Conservation (phyloP, 2,113 vertebrate genomes). For the Ctenodactylus gundi region DNA sequence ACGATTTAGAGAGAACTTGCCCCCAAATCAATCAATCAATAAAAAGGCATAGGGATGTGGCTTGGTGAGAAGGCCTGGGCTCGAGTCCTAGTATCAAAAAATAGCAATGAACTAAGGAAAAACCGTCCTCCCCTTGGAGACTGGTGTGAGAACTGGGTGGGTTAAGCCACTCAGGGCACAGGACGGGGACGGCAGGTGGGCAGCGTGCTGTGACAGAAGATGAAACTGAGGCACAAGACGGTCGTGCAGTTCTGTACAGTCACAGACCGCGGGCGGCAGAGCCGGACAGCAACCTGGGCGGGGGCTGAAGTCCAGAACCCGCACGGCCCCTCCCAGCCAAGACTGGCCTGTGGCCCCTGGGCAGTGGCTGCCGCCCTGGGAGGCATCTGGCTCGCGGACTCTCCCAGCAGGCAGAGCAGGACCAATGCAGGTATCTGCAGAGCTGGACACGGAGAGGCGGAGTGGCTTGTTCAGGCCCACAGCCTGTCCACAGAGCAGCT, state of each 20-base stretch:
- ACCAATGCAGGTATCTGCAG: neutral
- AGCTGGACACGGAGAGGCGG: neutral
- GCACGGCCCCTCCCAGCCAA: neutral
- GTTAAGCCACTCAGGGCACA: neutral
- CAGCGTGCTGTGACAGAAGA: neutral
- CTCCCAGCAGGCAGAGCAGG: neutral
- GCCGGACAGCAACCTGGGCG: fast-evolving
- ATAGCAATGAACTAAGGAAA: neutral
- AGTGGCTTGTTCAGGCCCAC: neutral
- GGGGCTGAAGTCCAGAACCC: neutral
- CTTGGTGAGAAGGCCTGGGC: neutral
- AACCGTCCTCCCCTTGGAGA: neutral
- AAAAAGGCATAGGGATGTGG: neutral
- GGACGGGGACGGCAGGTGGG: neutral
- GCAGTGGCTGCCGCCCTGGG: fast-evolving
- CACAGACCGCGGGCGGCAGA: neutral
- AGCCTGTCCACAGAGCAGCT: neutral
- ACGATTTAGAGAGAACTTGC: neutral
- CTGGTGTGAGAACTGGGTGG: neutral
- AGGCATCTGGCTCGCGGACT: fast-evolving
- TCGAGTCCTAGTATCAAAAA: neutral
- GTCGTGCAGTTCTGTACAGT: neutral
- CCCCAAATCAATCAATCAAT: neutral
- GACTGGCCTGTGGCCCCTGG: neutral
- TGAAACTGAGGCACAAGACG: neutral